Evolutionary conservation across 2,797 vertebrate genomes (phyloP).

Genomic region (Gymnoscopelus microlampas): DNA sequence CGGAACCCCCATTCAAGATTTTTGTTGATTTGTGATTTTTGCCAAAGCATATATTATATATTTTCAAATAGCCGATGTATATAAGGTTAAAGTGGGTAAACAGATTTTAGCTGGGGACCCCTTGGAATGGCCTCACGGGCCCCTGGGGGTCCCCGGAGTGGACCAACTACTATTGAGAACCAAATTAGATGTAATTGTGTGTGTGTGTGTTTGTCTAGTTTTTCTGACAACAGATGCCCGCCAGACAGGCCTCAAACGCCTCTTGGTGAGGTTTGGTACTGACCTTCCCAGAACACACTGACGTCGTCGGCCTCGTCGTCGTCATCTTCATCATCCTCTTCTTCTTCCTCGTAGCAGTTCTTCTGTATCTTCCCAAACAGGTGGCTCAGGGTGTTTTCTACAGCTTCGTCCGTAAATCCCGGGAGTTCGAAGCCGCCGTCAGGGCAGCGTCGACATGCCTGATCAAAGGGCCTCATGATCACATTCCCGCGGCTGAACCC

Average conservation of each 20-base stretch:
- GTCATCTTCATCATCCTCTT: rapidly evolving
- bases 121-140: no score
- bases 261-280: slow-evolving; percentile 62
- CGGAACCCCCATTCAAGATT: no score
- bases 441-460: slow-evolving; percentile 59
- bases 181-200: no score
- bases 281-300: slow-evolving; percentile 1
- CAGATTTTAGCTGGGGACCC: no score
- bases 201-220: slow-evolving; percentile 6
- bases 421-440: slow-evolving; percentile 4
- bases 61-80: no score
- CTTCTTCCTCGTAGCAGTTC: slow-evolving; percentile 59
- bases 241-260: slow-evolving; percentile 56
- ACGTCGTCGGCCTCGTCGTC: no score
- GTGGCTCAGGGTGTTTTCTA: slow-evolving; percentile 30
- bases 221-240: slow-evolving; percentile 59
- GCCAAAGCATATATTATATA: no score
- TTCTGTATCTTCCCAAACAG: slow-evolving; percentile 67
- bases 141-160: no score
- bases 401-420: slow-evolving; percentile 44
- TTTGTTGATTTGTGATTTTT: no score
- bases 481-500: slow-evolving; percentile 48
- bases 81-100: no score
- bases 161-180: no score
- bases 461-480: slow-evolving; percentile 68